Conservation (phyloP, 2,888 invertebrate genomes). For the Philhelius pedissequus region DNA sequence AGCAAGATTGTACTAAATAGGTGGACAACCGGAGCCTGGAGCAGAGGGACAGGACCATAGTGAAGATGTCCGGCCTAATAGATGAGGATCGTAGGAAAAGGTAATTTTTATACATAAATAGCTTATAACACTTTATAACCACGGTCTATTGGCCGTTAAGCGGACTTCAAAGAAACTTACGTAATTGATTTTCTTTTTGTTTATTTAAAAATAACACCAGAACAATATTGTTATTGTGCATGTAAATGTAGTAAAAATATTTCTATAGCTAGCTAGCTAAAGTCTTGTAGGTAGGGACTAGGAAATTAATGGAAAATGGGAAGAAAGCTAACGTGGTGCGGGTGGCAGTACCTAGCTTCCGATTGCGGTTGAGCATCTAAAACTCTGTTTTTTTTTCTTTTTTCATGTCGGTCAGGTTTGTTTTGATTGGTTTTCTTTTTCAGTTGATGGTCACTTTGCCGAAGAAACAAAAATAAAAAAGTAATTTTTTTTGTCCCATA, state of each 20-base stretch:
- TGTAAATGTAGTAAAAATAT: conserved; percentile 16
- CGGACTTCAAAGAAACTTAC: conserved; percentile 36
- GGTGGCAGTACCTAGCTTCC: conserved; percentile 4
- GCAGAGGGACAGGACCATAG: conserved; percentile 34
- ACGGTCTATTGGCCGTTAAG: neutral
- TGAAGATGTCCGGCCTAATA: conserved; percentile 55
- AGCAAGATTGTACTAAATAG: conserved; percentile 22
- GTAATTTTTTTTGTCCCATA: neutral
- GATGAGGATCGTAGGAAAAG: conserved; percentile 64
- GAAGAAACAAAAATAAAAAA: neutral
- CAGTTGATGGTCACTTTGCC: neutral
- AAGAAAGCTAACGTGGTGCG: conserved; percentile 1
- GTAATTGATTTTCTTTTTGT: conserved; percentile 41
- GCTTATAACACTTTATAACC: neutral
- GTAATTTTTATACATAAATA: conserved; percentile 16
- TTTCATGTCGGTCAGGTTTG: conserved; percentile 45
- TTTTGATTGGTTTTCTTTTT: conserved; percentile 57
- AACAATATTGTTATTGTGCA: conserved; percentile 23
- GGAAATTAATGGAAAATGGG: conserved; percentile 4
- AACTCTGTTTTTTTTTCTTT: neutral
- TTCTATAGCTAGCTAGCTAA: neutral
- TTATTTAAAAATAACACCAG: conserved; percentile 11
- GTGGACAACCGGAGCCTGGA: conserved; percentile 25
- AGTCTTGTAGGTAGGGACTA: neutral
- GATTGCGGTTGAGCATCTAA: conserved; percentile 23